These are phyloP conservation scores for Embidobia sp. DNA, from an alignment of 2,888 invertebrate genomes.

Conservation along the genomic window DNA sequence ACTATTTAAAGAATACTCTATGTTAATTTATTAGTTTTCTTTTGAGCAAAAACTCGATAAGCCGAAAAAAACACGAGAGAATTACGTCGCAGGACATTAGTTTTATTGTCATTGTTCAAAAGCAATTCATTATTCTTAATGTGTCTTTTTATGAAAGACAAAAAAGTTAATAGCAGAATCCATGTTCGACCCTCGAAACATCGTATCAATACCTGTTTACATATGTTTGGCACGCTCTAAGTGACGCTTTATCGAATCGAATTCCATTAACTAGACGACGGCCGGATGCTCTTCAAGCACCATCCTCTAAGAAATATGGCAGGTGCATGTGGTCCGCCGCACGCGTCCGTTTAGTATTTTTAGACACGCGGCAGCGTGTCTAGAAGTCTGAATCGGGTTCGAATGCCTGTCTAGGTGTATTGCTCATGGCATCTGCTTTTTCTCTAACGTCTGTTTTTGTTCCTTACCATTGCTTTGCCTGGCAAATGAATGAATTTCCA, in stretches of 20 bases:
- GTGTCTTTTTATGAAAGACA: not conserved
- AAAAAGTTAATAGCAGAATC: not conserved
- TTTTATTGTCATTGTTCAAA: not conserved
- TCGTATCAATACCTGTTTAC: slow-evolving; percentile 49
- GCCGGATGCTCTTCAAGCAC: slow-evolving; percentile 25
- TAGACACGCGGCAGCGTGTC: slow-evolving; percentile 4
- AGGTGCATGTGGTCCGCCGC: slow-evolving; percentile 29
- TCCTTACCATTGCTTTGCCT: not conserved
- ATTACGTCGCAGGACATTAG: not conserved
- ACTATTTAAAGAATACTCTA: too few species aligned
- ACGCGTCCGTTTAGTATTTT: slow-evolving; percentile 43
- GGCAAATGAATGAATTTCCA: slow-evolving; percentile 11
- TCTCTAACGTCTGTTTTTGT: not conserved
- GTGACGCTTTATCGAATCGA: slow-evolving; percentile 44
- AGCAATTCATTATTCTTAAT: not conserved
- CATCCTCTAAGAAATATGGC: slow-evolving; percentile 32
- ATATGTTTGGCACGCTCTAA: slow-evolving; percentile 49
- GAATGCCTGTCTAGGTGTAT: slow-evolving; percentile 14
- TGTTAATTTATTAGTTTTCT: too few species aligned
- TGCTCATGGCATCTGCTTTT: not conserved
- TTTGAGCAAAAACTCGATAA: too few species aligned
- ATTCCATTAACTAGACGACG: slow-evolving; percentile 49
- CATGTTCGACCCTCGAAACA: slow-evolving; percentile 2
- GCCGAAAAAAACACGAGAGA: too few species aligned
- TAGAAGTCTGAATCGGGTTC: slow-evolving; percentile 1